A percentile compares a stretch with the other conserved stretches of the same genome.
phyloP scores from a whole-genome alignment of 2,113 vertebrate species.

The Rhea pennata region DNA sequence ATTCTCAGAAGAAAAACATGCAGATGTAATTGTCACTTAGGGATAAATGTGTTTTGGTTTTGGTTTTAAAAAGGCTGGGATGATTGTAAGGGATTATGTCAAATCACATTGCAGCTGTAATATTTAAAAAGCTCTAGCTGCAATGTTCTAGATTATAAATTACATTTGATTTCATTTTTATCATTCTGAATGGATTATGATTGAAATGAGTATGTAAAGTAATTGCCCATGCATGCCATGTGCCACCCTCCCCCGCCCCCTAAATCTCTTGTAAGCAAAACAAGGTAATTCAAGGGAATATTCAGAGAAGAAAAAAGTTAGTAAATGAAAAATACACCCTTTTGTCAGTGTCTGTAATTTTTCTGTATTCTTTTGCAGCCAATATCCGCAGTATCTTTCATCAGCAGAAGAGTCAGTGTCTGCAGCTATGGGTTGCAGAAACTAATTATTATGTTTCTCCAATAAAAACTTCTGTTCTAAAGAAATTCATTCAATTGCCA shows the following conservation, averaged over 20 bases:
- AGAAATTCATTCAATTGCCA: slow-evolving; percentile 48
- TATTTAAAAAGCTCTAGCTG: slow-evolving; percentile 58
- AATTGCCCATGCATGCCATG: slow-evolving; percentile 52
- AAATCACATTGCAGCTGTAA: slow-evolving; percentile 62
- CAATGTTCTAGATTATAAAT: slow-evolving; percentile 66
- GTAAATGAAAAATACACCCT: slow-evolving; percentile 37
- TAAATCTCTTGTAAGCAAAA: slow-evolving; percentile 52
- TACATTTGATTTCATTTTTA: slow-evolving; percentile 69
- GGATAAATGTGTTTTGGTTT: slow-evolving; percentile 58
- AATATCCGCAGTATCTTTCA: slow-evolving; percentile 38
- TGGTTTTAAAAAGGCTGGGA: slow-evolving; percentile 45
- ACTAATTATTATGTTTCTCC: slow-evolving; percentile 48
- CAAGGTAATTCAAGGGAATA: slow-evolving; percentile 55
- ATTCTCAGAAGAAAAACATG: neutral
- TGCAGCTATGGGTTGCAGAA: neutral
- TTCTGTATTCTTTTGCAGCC: slow-evolving; percentile 33
- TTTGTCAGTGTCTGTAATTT: slow-evolving; percentile 47
- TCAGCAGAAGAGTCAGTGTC: slow-evolving; percentile 1
- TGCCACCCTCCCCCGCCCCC: slow-evolving; percentile 52
- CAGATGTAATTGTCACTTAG: slow-evolving; percentile 58
- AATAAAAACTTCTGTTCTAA: slow-evolving; percentile 59
- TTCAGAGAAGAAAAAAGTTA: slow-evolving; percentile 46
- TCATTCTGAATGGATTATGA: slow-evolving; percentile 70
- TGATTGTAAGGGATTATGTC: slow-evolving; percentile 55
- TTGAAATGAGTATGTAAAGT: slow-evolving; percentile 69